phyloP scores from a whole-genome alignment of 2,888 invertebrate species.

The Drosophila borborema region DNA sequence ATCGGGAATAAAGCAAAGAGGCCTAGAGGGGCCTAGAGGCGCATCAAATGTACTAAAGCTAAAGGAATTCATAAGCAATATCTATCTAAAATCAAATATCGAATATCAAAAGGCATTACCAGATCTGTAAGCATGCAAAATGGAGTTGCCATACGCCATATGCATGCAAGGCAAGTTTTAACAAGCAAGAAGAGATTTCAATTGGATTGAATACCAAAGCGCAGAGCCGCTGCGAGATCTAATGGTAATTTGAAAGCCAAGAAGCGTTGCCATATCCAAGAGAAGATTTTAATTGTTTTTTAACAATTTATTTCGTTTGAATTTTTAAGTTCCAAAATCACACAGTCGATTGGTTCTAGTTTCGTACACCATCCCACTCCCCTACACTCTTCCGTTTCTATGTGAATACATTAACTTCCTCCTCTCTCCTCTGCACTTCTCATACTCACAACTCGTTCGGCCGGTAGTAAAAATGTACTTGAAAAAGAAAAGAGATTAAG shows the following conservation, averaged over 20 bases:
- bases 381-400: neutral
- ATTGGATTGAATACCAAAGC: neutral
- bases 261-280: constrained; percentile 8
- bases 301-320: neutral
- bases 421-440: neutral
- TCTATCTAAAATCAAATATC: too few species aligned
- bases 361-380: neutral
- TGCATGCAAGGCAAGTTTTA: neutral
- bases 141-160: neutral
- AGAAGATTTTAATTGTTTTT: constrained; percentile 5
- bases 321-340: neutral
- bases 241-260: neutral
- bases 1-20: too few species aligned
- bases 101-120: too few species aligned
- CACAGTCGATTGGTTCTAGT: neutral
- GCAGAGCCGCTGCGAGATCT: neutral
- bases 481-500: neutral
- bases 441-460: neutral
- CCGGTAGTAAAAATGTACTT: neutral
- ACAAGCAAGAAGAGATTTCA: neutral
- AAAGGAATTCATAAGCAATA: neutral
- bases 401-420: neutral
- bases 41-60: neutral
- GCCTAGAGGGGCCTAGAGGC: neutral
- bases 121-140: neutral